Percentiles rank a stretch among this genome's conserved stretches.
These are phyloP conservation scores for Polyploca ridens DNA, from an alignment of 2,888 invertebrate genomes.

Conservation along the genomic window DNA sequence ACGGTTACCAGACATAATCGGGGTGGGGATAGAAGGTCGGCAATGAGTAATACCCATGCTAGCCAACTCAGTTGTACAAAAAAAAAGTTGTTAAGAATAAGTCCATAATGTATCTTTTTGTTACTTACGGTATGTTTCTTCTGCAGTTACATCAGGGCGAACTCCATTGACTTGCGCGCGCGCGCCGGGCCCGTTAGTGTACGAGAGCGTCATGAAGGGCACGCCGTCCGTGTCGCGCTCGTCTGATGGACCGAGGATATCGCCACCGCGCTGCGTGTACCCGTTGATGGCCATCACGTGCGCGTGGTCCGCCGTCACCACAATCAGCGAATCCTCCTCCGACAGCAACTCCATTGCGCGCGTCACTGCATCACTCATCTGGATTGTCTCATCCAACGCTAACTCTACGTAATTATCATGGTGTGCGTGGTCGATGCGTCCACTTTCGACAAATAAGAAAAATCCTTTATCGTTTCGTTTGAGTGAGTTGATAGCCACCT, in stretches of 20 bases:
- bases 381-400: constrained; percentile 88
- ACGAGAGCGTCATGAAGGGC: constrained; percentile 86
- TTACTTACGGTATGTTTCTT: constrained; percentile 51
- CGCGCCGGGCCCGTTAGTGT: constrained; percentile 87
- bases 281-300: constrained; percentile 89
- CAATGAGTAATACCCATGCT: too few species aligned
- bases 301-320: constrained; percentile 91
- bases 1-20: too few species aligned
- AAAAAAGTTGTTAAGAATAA: too few species aligned
- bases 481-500: constrained; percentile 88
- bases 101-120: too few species aligned
- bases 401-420: constrained; percentile 84
- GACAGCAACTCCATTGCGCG: constrained; percentile 68
- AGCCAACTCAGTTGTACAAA: too few species aligned
- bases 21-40: too few species aligned
- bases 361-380: constrained; percentile 85
- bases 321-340: constrained; percentile 88
- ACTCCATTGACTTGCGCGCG: constrained; percentile 55
- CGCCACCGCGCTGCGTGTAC: constrained; percentile 84
- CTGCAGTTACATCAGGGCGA: constrained; percentile 74
- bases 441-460: constrained; percentile 91
- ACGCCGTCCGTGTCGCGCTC: constrained; percentile 73
- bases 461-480: constrained; percentile 87
- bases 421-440: constrained; percentile 88
- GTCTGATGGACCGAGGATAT: constrained; percentile 68